A percentile compares a stretch with the other conserved stretches of the same genome.
Conservation (phyloP, 2,113 vertebrate genomes). For the Baryphthengus martii region DNA sequence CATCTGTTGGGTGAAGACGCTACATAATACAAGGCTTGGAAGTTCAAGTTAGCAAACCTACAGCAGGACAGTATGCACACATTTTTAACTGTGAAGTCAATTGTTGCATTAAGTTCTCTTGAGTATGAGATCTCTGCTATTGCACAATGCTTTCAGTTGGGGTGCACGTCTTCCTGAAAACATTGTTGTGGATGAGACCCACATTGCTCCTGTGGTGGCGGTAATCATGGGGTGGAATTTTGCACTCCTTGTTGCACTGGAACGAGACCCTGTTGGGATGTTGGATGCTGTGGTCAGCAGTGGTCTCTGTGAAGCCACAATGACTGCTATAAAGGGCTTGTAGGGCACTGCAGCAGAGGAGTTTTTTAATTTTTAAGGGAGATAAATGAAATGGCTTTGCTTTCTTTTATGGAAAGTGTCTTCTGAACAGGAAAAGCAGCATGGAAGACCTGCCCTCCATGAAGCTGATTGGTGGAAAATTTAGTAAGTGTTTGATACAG, state of each 20-base stretch:
- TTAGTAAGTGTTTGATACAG: background rate
- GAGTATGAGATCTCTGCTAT: background rate
- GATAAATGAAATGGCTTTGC: background rate
- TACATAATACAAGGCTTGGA: background rate
- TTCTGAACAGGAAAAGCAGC: background rate
- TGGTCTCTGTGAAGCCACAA: background rate
- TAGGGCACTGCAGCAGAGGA: background rate
- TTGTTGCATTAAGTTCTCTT: background rate
- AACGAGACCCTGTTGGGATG: background rate
- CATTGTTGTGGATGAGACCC: background rate
- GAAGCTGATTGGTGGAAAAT: background rate
- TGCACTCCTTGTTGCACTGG: background rate
- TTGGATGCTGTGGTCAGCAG: background rate
- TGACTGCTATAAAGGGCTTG: background rate
- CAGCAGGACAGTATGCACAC: background rate
- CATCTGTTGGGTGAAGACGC: background rate
- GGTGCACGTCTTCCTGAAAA: background rate
- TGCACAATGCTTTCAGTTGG: accelerated
- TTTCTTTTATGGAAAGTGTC: background rate
- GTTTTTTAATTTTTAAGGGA: background rate
- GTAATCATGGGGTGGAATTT: background rate
- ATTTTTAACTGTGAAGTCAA: background rate
- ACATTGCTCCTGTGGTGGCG: background rate
- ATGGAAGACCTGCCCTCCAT: background rate
- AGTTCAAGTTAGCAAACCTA: background rate